Percentiles rank a stretch among this genome's conserved stretches.
These are phyloP conservation scores for Chionis minor DNA, from an alignment of 2,113 vertebrate species.

Conservation along the genomic window DNA sequence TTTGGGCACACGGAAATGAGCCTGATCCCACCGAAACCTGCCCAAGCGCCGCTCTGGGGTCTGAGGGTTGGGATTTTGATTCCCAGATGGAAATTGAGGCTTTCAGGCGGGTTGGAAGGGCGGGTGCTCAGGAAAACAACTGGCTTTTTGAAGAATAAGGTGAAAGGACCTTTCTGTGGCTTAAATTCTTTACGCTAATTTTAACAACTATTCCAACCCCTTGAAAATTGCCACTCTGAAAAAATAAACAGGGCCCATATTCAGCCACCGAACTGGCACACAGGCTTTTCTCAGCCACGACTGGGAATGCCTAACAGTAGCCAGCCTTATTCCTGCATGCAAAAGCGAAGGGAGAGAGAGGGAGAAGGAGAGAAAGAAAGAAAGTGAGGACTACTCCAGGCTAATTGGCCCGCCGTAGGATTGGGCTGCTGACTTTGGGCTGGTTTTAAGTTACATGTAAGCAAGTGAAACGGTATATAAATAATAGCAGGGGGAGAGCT, in stretches of 20 bases:
- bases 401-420: background rate
- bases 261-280: conserved; percentile 42
- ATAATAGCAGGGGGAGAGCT: conserved; percentile 34
- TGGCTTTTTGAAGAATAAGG: conserved; percentile 65
- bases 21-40: background rate
- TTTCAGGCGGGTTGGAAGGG: background rate
- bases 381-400: background rate
- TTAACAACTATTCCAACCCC: conserved; percentile 65
- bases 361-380: background rate
- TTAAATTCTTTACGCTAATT: conserved; percentile 68
- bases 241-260: conserved; percentile 73
- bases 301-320: conserved; percentile 37
- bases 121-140: conserved; percentile 42
- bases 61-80: background rate
- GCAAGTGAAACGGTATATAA: conserved; percentile 62
- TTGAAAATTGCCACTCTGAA: conserved; percentile 65
- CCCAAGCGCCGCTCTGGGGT: background rate
- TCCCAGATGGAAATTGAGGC: background rate
- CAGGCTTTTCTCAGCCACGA: background rate
- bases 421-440: background rate
- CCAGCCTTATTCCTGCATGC: background rate
- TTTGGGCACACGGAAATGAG: accelerated
- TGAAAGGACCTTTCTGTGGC: conserved; percentile 67
- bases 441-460: conserved; percentile 69
- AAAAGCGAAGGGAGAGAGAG: background rate